phyloP scores from a whole-genome alignment of 2,113 vertebrate species.

The Pitta sordida region DNA sequence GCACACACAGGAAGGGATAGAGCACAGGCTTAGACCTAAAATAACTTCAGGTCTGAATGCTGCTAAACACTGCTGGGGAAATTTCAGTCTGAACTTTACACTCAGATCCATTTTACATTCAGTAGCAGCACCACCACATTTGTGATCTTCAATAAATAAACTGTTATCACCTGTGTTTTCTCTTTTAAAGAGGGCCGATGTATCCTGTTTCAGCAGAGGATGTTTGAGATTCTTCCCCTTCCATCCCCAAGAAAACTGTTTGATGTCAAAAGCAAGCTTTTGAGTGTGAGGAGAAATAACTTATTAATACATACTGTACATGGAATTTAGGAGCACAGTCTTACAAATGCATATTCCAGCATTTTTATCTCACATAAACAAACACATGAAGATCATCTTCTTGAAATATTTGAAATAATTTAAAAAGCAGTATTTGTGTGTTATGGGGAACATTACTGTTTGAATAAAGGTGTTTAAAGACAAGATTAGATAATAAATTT shows the following conservation, averaged over 20 bases:
- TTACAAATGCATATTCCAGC: not conserved
- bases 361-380: not conserved
- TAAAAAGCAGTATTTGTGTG: not conserved
- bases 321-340: not conserved
- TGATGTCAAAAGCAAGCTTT: not conserved
- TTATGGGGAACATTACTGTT: not conserved
- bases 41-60: not conserved
- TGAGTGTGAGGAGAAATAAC: not conserved
- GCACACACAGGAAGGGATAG: not conserved
- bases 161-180: not conserved
- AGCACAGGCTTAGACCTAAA: not conserved
- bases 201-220: not conserved
- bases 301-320: not conserved
- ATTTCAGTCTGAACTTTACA: not conserved
- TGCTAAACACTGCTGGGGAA: not conserved
- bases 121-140: not conserved
- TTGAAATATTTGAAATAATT: not conserved
- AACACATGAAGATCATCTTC: not conserved
- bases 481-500: not conserved
- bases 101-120: not conserved
- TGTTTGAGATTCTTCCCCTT: not conserved
- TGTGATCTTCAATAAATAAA: not conserved
- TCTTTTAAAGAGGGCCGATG: not conserved
- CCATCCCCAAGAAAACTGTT: not conserved
- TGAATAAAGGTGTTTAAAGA: not conserved